These are phyloP conservation scores for Serranochromis macrocephalus DNA, from an alignment of 2,113 vertebrate species.

Conservation along the genomic window DNA sequence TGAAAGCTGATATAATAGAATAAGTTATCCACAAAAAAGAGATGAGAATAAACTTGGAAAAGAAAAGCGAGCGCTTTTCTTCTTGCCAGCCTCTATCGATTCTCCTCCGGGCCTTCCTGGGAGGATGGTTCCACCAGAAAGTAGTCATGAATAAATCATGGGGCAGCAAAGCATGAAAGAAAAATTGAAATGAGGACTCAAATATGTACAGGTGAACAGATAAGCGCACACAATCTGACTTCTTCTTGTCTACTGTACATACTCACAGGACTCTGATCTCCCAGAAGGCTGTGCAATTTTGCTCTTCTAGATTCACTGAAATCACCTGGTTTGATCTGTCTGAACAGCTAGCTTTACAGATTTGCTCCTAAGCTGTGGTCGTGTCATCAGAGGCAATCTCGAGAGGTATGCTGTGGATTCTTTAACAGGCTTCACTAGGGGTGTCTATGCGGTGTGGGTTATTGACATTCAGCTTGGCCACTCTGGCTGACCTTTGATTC, in stretches of 20 bases:
- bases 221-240: neutral
- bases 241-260: neutral
- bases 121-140: constrained; percentile 11
- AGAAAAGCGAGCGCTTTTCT: constrained; percentile 7
- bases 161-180: constrained; percentile 25
- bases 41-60: neutral
- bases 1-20: neutral
- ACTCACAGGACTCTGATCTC: neutral
- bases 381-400: neutral
- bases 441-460: neutral
- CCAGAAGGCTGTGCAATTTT: neutral
- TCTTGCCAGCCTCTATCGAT: constrained; percentile 34
- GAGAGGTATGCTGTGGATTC: neutral
- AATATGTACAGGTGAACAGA: constrained; percentile 7
- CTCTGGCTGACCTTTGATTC: constrained; percentile 42
- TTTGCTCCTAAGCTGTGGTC: neutral
- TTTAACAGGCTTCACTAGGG: neutral
- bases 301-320: neutral
- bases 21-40: constrained; percentile 2
- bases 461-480: constrained; percentile 21
- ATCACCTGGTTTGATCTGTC: neutral
- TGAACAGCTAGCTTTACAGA: neutral
- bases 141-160: constrained; percentile 58
- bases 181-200: constrained; percentile 26
- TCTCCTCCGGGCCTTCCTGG: constrained; percentile 7